Percentiles rank a stretch among this genome's conserved stretches.
Conservation (phyloP, 2,797 vertebrate genomes). For the Danio tinwini region DNA sequence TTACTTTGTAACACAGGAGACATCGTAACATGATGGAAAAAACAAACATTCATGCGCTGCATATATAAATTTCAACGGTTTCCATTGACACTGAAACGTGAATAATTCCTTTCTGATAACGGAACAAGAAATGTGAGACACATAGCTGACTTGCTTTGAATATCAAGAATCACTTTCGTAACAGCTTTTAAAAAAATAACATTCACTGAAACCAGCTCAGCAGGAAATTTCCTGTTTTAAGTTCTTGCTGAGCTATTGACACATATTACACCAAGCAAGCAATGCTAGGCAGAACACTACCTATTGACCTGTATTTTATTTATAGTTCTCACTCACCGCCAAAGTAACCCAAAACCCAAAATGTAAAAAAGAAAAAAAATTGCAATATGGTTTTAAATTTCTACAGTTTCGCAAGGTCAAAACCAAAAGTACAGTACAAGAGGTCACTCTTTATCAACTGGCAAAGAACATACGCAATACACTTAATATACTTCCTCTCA, state of each 20-base stretch:
- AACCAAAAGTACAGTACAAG: conserved; percentile 1
- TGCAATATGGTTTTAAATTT: background rate
- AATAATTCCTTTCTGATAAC: background rate
- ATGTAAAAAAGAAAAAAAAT: background rate
- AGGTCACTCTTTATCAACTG: conserved; percentile 23
- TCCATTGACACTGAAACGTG: background rate
- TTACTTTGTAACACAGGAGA: background rate
- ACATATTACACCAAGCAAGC: background rate
- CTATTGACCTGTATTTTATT: background rate
- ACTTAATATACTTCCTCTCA: conserved; percentile 28
- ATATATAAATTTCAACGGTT: background rate
- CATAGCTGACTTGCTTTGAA: conserved; percentile 29
- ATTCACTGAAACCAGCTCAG: conserved; percentile 38
- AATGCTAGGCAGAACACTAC: background rate
- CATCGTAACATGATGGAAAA: background rate
- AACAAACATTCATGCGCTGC: background rate
- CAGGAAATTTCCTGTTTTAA: conserved; percentile 35
- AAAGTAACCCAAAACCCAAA: background rate
- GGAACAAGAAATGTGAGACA: background rate
- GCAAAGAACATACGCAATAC: conserved; percentile 1
- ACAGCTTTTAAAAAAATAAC: background rate
- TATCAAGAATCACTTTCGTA: conserved; percentile 53
- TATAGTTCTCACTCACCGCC: background rate
- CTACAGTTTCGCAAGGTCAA: conserved; percentile 29
- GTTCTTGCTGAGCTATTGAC: conserved; percentile 37